Base-by-base conservation (phyloP, 2,113 vertebrate genomes). In the Oxyura jamaicensis region DNA sequence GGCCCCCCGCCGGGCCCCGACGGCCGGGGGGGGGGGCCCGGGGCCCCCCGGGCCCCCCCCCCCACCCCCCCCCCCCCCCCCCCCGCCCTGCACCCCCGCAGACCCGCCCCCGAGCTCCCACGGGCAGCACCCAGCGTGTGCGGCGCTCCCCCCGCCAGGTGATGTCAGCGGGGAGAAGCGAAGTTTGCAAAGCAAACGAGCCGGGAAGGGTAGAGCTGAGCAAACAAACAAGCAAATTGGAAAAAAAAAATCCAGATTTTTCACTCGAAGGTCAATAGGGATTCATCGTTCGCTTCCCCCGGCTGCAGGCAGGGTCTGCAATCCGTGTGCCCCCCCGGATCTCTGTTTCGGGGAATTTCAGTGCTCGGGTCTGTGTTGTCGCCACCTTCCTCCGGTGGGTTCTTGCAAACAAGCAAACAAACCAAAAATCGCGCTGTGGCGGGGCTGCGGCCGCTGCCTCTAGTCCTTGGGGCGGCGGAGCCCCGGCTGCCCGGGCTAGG, bases 181-280 rank as follows among this genome's bases (percentile, higher is more conserved):
- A 91, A 91, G 76, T 71, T 71, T 59, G 35, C 68, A 74, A 91
- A 94, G 83, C 46, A 88, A 91, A 63, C 23, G 73, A 88, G 4
- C 5, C 4, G 4, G 25, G 41, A 71, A 75, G 52, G 12, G 33
- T 20, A 6, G 16, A 62, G n/a, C 4, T 5, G 11, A 29, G 33
- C 62, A 41, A 58, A 76, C 39, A 41, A 48, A 29, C 35, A 48
- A 17, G 20, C 21, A 33, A 42, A 31, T 4, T 19, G 46, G 20
- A 8, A 11, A 1, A 1, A 31, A 33, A 21, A 33, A 60, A 26
- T 7, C 31, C 28, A 69, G 56, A 52, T 60, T 95, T 90, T 83
- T 69, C 58, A 65, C 65, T 69, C 77, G 58, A 77, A 87, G 81
- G 83, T 81, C 91, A 86, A 44, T 20, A 55, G 17, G 36, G 82